Evolutionary conservation across 1,140 invertebrate species (phyloP), one percentile per base, ranked within the genome.

Genomic region (Lethocerus indicus): DNA sequence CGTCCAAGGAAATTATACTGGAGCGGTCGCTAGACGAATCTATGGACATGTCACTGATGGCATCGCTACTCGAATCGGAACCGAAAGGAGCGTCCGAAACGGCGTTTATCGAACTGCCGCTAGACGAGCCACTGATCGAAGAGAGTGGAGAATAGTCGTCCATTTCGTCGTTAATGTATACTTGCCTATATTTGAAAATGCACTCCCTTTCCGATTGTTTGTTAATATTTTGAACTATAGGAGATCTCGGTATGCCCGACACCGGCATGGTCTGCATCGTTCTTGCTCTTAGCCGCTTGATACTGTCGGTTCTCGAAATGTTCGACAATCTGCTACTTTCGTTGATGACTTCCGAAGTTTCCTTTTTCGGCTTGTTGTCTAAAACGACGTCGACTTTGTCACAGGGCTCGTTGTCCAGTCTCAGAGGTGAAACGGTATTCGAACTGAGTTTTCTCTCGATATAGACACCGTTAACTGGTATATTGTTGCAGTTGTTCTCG

Each of bases 11-110:
- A 32, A 64, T 60, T 40, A 73, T 72, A 53, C 69, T 71, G 47
- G 69, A 72, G 3, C 72, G 63, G 53, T 74, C 72, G 53, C 70
- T 71, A 24, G 68, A 69, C 13, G 71, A 72, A 54, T 74, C 72
- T 12, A 70, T 70, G 1, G 72, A 73, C 54, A 73, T 71, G 53
- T 74, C 72, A 14, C 70, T 71, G 4, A 72, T 65, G 3, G 68
- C 69, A 49, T 72, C 71, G 40, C 69, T 71, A 40, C 67, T 68
- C 35, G 67, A 67, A 56, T 72, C 70, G 54, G 66, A 70, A n/a
- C n/a, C n/a, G n/a, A n/a, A n/a, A n/a, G n/a, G n/a, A n/a, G n/a
- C n/a, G n/a, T n/a, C n/a, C n/a, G n/a, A n/a, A n/a, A n/a, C n/a
- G n/a, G n/a, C n/a, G n/a, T n/a, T n/a, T n/a, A n/a, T n/a, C n/a